These are phyloP conservation scores for Seira sanloemensis DNA, from an alignment of 2,888 invertebrate genomes.

Conservation along the genomic window DNA sequence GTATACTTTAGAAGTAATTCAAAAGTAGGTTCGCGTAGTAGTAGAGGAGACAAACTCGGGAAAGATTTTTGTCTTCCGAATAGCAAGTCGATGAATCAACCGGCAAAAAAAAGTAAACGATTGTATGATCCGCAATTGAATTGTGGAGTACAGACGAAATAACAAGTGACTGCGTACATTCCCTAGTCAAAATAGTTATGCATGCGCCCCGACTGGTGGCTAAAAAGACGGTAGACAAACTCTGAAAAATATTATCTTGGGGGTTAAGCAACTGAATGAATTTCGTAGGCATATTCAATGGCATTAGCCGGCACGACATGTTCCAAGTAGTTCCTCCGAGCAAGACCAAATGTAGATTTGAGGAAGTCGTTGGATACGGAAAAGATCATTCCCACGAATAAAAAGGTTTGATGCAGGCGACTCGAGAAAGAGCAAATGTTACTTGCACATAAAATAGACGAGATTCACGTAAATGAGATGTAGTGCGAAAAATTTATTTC, in stretches of 20 bases:
- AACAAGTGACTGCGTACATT: background rate
- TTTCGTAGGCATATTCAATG: conserved; percentile 30
- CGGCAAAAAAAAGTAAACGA: background rate
- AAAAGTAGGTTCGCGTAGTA: too few species aligned
- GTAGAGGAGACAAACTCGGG: background rate
- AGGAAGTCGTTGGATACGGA: background rate
- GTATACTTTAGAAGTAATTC: background rate
- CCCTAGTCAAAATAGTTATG: background rate
- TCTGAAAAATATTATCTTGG: conserved; percentile 22
- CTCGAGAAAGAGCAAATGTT: too few species aligned
- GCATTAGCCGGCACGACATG: background rate
- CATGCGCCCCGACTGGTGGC: too few species aligned
- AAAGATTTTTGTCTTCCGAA: background rate
- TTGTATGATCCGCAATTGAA: too few species aligned
- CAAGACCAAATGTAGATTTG: too few species aligned
- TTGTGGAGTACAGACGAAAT: too few species aligned
- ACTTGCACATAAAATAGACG: too few species aligned
- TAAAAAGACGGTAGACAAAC: conserved; percentile 35
- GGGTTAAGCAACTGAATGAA: conserved; percentile 44
- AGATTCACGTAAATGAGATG: too few species aligned
- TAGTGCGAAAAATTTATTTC: too few species aligned
- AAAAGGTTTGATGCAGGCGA: too few species aligned
- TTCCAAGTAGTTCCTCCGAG: background rate
- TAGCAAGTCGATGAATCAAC: background rate
- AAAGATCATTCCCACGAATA: too few species aligned